Percentiles rank a stretch among this genome's conserved stretches.
Conservation (phyloP, 2,113 vertebrate species). For the Megaceryle torquata region DNA sequence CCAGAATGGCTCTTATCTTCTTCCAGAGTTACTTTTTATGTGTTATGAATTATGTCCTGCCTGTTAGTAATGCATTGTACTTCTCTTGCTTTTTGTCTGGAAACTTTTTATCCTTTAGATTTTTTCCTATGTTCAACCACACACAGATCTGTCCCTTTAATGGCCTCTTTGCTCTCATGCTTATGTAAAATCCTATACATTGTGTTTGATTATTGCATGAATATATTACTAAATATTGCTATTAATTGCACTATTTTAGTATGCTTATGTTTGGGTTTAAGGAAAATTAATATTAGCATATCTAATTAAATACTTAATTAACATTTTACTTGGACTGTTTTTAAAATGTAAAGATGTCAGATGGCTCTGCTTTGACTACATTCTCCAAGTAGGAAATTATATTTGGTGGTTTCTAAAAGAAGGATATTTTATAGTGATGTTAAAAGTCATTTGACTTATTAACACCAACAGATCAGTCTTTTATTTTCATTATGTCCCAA, state of each 20-base stretch:
- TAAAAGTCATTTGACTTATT: not conserved
- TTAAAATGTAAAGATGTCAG: not conserved
- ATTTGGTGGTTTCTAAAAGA: not conserved
- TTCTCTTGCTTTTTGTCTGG: not conserved
- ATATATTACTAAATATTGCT: not conserved
- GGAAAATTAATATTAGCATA: not conserved
- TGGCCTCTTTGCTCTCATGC: not conserved
- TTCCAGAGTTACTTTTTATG: not conserved
- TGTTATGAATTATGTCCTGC: not conserved
- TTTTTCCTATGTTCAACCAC: not conserved
- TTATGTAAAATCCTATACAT: not conserved
- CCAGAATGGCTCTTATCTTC: not conserved
- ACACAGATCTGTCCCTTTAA: not conserved
- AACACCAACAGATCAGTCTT: not conserved
- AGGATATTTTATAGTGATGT: not conserved
- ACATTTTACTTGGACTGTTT: not conserved
- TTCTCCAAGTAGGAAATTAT: not conserved
- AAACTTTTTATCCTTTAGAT: not conserved
- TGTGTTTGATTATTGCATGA: not conserved
- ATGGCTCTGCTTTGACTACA: not conserved
- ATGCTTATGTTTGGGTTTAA: not conserved
- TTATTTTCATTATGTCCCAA: not conserved
- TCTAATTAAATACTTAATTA: not conserved
- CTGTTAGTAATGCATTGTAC: not conserved
- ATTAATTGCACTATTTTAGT: not conserved